Base-by-base conservation (phyloP, 2,113 vertebrate genomes). In the Callaeas wilsoni region DNA sequence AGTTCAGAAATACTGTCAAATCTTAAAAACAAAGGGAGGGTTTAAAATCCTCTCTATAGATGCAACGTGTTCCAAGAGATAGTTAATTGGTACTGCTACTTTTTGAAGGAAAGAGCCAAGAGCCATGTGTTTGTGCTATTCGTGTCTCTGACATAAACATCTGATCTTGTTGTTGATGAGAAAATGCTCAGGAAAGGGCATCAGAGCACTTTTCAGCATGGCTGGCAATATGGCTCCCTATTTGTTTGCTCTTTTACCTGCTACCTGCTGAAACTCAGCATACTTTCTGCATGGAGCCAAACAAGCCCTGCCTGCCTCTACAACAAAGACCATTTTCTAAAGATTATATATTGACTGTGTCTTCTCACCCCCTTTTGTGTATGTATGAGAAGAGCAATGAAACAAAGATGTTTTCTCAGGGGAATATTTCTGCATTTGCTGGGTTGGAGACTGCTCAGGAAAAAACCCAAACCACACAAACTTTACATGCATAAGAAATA, bases 131-230 rank as follows among this genome's bases (percentile, higher is more conserved):
- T 67, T 59, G 59, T 60, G 79, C 69, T 93, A 47, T 75, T 91
- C 4, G 0, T 87, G 68, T 60, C 89, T 90, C 73, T 42, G 85
- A 86, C 42, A 76, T 44, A 89, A 96, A 93, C 85, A 90, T 77
- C 78, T 88, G 85, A 96, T 88, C 87, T 87, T 76, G 44, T 46
- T 90, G 84, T 21, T 81, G 96, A 68, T 91, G 94, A 81, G 39
- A 56, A 94, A 91, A 74, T 69, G n/a, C 50, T 90, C 13, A 56
- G 56, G 27, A 88, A 93, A 92, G 89, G 78, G 65, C 84, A 74
- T 10, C 25, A 16, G 79, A 90, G 23, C 82, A 77, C 33, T 93
- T 69, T 77, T 62, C 71, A 93, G 78, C 14, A 2, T 22, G 64
- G 82, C 29, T 93, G 50, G 15, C 56, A 91, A 77, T 78, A 80